These are phyloP conservation scores for Aix galericulata DNA, from an alignment of 2,113 vertebrate species.

Conservation along the genomic window DNA sequence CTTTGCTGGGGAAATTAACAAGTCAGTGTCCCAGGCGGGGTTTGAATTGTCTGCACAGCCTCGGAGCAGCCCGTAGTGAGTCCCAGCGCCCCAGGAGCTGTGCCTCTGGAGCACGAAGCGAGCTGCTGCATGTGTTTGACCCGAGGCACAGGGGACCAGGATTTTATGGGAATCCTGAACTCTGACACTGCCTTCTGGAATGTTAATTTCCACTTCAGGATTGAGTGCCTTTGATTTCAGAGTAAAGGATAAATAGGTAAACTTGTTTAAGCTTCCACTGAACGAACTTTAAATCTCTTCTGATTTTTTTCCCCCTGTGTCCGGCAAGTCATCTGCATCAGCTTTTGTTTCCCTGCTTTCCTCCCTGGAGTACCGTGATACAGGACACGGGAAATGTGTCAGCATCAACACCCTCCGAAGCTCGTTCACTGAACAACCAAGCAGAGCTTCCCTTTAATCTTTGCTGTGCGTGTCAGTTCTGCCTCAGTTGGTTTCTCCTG, in stretches of 20 bases:
- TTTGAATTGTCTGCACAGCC: background rate
- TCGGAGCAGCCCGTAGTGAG: accelerated
- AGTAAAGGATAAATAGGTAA: background rate
- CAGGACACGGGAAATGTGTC: background rate
- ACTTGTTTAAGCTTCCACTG: background rate
- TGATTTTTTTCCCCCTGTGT: background rate
- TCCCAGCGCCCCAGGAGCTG: background rate
- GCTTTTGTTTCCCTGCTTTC: background rate
- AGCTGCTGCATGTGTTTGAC: background rate
- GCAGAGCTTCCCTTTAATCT: background rate
- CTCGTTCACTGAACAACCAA: constrained; percentile 7
- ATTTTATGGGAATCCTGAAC: background rate
- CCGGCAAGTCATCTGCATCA: background rate
- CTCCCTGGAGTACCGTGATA: background rate
- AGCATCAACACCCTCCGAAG: background rate
- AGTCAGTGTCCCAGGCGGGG: accelerated
- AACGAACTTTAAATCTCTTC: background rate
- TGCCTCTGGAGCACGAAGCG: background rate
- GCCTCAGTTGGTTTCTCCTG: background rate
- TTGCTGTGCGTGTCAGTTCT: background rate
- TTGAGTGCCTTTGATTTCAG: background rate
- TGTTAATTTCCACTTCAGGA: background rate
- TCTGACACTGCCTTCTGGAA: background rate
- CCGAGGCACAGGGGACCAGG: background rate
- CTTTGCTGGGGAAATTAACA: background rate